These are phyloP conservation scores for Halesus radiatus DNA, from an alignment of 1,140 invertebrate genomes.

Conservation along the genomic window DNA sequence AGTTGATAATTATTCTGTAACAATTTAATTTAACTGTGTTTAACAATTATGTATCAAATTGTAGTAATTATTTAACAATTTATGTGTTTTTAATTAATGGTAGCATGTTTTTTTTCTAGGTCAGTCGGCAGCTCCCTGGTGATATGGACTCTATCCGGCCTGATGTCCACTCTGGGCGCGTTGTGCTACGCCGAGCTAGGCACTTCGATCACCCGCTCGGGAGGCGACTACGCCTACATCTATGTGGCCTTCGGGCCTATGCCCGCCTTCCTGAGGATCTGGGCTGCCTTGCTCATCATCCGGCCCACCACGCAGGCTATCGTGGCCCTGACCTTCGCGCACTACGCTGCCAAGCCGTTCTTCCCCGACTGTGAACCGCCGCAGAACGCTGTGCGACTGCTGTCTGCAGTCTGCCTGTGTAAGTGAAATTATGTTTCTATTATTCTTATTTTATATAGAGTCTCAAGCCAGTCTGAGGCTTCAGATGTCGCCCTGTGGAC, in stretches of 20 bases:
- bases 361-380: constrained; percentile 81
- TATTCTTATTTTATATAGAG: too few species aligned
- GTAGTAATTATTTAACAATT: too few species aligned
- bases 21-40: too few species aligned
- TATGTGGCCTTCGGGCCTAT: constrained; percentile 90
- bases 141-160: constrained; percentile 81
- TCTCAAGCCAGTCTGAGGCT: too few species aligned
- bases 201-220: constrained; percentile 84
- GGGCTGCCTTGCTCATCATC: constrained; percentile 90
- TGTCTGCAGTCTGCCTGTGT: constrained; percentile 84
- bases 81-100: too few species aligned
- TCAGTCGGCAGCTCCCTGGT: constrained; percentile 79
- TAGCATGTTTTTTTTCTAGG: constrained; percentile 62
- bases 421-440: constrained; percentile 64
- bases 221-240: constrained; percentile 92
- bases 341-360: constrained; percentile 87
- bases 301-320: constrained; percentile 87
- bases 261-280: constrained; percentile 88
- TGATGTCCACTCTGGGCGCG: constrained; percentile 82
- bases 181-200: constrained; percentile 90
- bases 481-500: too few species aligned
- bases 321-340: constrained; percentile 85
- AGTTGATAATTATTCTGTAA: too few species aligned
- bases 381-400: constrained; percentile 75
- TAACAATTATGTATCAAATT: too few species aligned